Base-by-base conservation (phyloP, 2,888 invertebrate genomes). In the Mythimna vitellina region DNA sequence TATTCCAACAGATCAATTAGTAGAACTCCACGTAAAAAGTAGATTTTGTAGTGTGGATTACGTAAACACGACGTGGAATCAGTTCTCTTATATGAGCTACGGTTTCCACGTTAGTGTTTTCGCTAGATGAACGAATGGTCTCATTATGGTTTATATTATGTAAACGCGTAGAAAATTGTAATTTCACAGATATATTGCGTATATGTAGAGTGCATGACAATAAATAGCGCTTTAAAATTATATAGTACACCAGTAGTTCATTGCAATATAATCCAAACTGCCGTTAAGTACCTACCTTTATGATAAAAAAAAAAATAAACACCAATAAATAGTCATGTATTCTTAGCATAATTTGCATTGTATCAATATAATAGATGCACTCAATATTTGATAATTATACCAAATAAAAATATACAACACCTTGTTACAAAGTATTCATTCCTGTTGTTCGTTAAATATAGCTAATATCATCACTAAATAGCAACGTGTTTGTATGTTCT, bases 1-100 rank as follows among this genome's bases (percentile, higher is more conserved):
- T 96, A 96, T 96, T 95, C 93, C 96, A 96, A 93, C 96, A 96
- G 92, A 96, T 95, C 92, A 96, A 96, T 94, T 96, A 93, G 89
- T 94, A 93, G 92, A 90, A 88, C 69, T 66, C 86, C 91, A 91
- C 89, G 83, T 87, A 91, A 87, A 88, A 77, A 77, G 87, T 92
- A 92, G 91, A 86, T 82, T 77, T 85, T 69, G 84, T 93, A 93
- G 91, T 89, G 87, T 89, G 89, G 82, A 84, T 83, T 87, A 58
- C 84, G 87, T 87, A 86, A 90, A 90, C 89, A 87, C 85, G 80
- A 79, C 76, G 82, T 84, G 77, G 85, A 85, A 65, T 70, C 81
- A 78, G 85, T 86, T 83, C 54, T 65, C 61, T 58, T 32, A 49
- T 53, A 20, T 69, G 62, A 73, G 70, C 67, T 66, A 75, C 72